Conservation (phyloP, 2,113 vertebrate species). For the Chaenogobius annularis region DNA sequence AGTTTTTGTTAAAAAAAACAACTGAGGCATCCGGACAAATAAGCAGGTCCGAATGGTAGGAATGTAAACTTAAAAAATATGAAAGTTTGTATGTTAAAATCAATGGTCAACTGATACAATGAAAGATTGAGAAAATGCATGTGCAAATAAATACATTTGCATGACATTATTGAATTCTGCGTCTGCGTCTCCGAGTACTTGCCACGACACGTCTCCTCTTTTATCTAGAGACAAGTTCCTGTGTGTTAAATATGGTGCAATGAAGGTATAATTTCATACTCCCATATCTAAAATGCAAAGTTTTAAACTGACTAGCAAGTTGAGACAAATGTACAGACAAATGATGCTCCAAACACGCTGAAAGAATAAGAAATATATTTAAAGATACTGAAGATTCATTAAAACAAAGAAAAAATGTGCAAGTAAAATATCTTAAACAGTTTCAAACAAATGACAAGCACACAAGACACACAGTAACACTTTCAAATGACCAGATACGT, state of each 20-base stretch:
- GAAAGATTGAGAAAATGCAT: no score
- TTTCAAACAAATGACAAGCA: conserved; percentile 45
- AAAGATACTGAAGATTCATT: conserved; percentile 39
- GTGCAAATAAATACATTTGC: not conserved
- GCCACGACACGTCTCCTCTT: conserved; percentile 30
- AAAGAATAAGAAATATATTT: conserved; percentile 65
- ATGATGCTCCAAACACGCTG: conserved; percentile 25
- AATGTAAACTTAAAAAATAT: not conserved
- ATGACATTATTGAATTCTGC: not conserved
- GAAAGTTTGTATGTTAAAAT: no score
- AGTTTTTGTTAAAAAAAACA: not conserved
- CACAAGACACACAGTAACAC: conserved; percentile 35
- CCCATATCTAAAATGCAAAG: conserved; percentile 12
- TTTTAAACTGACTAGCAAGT: conserved; percentile 36
- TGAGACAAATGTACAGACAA: conserved; percentile 34
- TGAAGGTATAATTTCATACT: conserved; percentile 17
- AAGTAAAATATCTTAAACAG: conserved; percentile 58
- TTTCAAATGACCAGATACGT: conserved; percentile 19
- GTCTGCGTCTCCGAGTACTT: conserved; percentile 6
- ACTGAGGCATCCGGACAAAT: not conserved
- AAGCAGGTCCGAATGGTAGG: not conserved
- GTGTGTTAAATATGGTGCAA: conserved; percentile 24
- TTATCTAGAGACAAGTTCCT: not conserved
- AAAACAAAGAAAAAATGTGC: conserved; percentile 53
- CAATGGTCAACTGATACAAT: no score